Evolutionary conservation across 2,797 vertebrate genomes (phyloP).

Genomic region (Platyrinchus mystaceus): DNA sequence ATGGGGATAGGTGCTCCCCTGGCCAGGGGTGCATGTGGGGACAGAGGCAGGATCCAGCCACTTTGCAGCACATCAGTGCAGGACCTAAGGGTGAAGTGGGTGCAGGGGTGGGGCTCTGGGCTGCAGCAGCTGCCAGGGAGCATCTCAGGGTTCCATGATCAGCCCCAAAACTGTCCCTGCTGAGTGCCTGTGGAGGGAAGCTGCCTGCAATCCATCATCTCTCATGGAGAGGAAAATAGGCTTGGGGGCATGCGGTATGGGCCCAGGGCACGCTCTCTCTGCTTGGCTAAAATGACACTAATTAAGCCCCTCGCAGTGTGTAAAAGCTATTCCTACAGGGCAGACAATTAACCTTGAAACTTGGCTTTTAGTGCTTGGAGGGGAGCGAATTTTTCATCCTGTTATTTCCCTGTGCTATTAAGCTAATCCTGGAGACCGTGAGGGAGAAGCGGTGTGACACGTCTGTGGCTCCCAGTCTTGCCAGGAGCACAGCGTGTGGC

Average conservation of each 20-base stretch:
- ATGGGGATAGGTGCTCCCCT: neutral
- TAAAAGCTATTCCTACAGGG: slow-evolving; percentile 51
- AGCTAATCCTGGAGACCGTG: slow-evolving; percentile 7
- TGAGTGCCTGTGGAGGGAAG: neutral
- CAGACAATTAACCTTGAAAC: slow-evolving; percentile 62
- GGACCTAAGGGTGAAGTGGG: neutral
- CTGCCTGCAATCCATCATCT: slow-evolving; percentile 34
- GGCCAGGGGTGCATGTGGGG: neutral
- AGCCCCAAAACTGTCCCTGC: neutral
- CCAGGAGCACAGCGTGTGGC: slow-evolving; percentile 13
- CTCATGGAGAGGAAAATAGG: neutral
- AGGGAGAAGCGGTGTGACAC: neutral
- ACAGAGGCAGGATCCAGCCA: neutral
- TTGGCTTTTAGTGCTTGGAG: slow-evolving; percentile 62
- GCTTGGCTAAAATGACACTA: slow-evolving; percentile 59
- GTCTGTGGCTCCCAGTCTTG: slow-evolving; percentile 20
- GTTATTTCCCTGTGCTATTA: slow-evolving; percentile 38
- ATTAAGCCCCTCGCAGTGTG: slow-evolving; percentile 49
- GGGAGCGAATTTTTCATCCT: slow-evolving; percentile 50
- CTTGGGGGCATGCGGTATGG: neutral
- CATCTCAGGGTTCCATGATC: neutral
- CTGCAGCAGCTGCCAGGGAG: neutral
- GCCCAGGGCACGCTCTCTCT: neutral
- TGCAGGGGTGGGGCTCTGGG: neutral
- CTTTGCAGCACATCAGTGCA: neutral